These are phyloP conservation scores for Pelvicachromis taeniatus DNA, from an alignment of 2,113 vertebrate species.

Conservation along the genomic window DNA sequence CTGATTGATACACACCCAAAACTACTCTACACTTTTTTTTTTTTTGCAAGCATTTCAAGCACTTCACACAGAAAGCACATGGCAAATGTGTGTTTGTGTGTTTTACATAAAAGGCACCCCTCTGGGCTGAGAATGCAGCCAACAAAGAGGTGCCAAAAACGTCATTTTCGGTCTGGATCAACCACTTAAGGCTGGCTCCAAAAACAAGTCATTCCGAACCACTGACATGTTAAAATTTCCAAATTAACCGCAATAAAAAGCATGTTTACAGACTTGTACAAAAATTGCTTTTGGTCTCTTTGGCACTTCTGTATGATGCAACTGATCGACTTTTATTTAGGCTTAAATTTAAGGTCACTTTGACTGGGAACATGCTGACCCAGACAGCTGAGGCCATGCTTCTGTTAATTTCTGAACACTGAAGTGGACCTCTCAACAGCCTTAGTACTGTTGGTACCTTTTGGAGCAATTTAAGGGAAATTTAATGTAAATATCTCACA, in stretches of 20 bases:
- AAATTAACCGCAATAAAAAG: background rate
- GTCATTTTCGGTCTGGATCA: background rate
- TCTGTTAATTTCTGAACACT: background rate
- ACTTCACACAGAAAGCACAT: background rate
- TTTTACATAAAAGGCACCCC: background rate
- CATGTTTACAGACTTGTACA: background rate
- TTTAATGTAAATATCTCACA: background rate
- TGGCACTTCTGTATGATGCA: background rate
- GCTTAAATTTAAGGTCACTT: background rate
- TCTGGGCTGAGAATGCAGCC: background rate
- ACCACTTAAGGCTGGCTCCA: background rate
- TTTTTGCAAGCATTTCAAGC: background rate
- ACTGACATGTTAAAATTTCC: background rate
- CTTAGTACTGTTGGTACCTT: background rate
- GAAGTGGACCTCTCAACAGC: background rate
- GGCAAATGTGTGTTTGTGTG: background rate
- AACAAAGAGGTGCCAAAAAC: background rate
- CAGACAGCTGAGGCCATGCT: background rate
- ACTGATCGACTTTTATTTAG: background rate
- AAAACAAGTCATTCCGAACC: background rate
- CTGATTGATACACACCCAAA: background rate
- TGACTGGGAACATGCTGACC: background rate
- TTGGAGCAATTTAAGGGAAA: background rate
- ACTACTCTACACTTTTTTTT: background rate
- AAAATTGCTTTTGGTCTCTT: background rate